A percentile compares a stretch with the other conserved stretches of the same genome.
These are phyloP conservation scores for Acrobasis repandana DNA, from an alignment of 2,888 invertebrate species.

Conservation along the genomic window DNA sequence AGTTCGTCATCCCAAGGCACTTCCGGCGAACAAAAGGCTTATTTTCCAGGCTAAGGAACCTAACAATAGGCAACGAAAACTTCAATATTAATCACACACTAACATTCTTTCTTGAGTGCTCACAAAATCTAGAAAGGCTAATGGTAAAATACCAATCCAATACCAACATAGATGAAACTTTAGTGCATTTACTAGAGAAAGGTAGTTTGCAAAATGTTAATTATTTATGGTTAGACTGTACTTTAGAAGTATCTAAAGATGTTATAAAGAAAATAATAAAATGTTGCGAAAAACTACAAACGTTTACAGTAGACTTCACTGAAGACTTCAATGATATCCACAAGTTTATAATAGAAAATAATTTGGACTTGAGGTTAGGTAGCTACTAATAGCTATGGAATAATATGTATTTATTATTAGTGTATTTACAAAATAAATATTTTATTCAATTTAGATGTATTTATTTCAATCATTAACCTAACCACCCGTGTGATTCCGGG, in stretches of 20 bases:
- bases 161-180: conserved; percentile 60
- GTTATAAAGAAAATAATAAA: conserved; percentile 66
- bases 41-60: conserved; percentile 59
- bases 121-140: conserved; percentile 62
- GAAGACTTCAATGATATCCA: conserved; percentile 63
- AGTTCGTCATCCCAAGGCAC: conserved; percentile 61
- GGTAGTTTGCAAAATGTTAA: conserved; percentile 62
- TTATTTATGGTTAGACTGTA: conserved; percentile 74
- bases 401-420: conserved; percentile 37
- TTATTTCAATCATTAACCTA: conserved; percentile 26
- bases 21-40: conserved; percentile 57
- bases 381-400: conserved; percentile 55
- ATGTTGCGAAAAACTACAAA: conserved; percentile 59
- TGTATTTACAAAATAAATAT: conserved; percentile 40
- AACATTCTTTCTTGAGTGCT: conserved; percentile 65
- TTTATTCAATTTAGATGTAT: conserved; percentile 34
- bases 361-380: conserved; percentile 71
- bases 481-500: too few species aligned
- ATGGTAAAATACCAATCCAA: conserved; percentile 72
- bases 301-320: conserved; percentile 65
- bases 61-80: conserved; percentile 72
- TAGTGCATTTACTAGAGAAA: conserved; percentile 59
- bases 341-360: conserved; percentile 65
- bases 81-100: conserved; percentile 66
- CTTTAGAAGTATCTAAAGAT: conserved; percentile 66